Percentiles rank a stretch among this genome's conserved stretches.
Conservation (phyloP, 2,888 invertebrate species). For the Hydriomena furcata region DNA sequence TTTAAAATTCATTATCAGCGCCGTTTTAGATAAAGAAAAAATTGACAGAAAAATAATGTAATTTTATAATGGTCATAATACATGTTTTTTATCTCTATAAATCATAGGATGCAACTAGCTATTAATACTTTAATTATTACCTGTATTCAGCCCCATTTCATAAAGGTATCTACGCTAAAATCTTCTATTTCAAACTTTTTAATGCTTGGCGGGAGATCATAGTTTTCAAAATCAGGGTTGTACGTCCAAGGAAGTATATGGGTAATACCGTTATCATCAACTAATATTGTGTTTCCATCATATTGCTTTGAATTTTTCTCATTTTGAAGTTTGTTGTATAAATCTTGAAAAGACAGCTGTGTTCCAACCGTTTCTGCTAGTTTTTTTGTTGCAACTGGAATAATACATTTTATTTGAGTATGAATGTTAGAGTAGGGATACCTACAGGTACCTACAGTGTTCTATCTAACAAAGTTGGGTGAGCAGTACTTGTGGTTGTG, state of each 20-base stretch:
- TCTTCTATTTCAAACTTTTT: conserved; percentile 80
- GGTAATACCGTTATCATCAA: conserved; percentile 62
- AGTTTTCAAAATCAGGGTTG: conserved; percentile 71
- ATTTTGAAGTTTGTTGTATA: conserved; percentile 59
- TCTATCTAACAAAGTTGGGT: too few relatives aligned
- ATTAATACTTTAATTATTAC: not conserved
- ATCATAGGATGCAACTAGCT: too few relatives aligned
- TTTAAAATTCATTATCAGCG: too few relatives aligned
- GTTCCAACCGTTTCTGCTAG: conserved; percentile 29
- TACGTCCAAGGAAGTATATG: conserved; percentile 82
- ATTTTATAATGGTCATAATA: too few relatives aligned
- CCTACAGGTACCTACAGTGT: too few relatives aligned
- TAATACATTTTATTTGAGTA: too few relatives aligned
- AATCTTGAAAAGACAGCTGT: conserved; percentile 60
- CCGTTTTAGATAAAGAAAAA: too few relatives aligned
- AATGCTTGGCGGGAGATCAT: conserved; percentile 84
- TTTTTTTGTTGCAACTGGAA: conserved; percentile 58
- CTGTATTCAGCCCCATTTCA: conserved; percentile 79
- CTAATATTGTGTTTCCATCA: conserved; percentile 50
- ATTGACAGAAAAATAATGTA: too few relatives aligned
- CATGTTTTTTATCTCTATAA: too few relatives aligned
- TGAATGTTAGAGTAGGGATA: too few relatives aligned
- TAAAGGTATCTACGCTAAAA: conserved; percentile 73
- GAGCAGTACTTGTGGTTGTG: too few relatives aligned
- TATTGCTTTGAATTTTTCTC: conserved; percentile 44